A percentile compares a stretch with the other conserved stretches of the same genome.
phyloP scores from a whole-genome alignment of 2,888 invertebrate species.

The Leistus spinibarbis region DNA sequence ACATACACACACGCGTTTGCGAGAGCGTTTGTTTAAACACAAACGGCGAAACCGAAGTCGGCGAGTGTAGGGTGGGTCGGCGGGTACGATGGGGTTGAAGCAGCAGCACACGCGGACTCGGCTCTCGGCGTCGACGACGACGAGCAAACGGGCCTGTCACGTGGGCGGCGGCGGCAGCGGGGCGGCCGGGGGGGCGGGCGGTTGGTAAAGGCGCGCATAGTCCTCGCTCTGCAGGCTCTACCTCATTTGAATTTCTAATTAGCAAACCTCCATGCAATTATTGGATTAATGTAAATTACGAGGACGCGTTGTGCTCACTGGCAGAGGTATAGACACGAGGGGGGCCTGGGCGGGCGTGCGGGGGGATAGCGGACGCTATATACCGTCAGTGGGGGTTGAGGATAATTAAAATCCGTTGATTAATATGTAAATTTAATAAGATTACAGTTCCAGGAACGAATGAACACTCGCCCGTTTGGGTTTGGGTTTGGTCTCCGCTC shows the following conservation, averaged over 20 bases:
- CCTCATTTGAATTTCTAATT: constrained; percentile 92
- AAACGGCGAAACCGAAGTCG: constrained; percentile 26
- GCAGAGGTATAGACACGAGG: constrained; percentile 47
- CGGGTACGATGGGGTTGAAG: constrained; percentile 15
- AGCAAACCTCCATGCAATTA: constrained; percentile 92
- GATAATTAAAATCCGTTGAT: constrained; percentile 98
- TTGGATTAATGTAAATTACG: constrained; percentile 93
- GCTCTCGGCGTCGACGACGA: too few species aligned
- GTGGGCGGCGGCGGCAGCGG: constrained; percentile 38
- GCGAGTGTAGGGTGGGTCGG: not conserved
- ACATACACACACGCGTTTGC: constrained; percentile 2
- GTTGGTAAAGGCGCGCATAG: constrained; percentile 52
- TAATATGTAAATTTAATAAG: constrained; percentile 99
- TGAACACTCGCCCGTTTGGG: constrained; percentile 49
- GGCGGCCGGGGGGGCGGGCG: constrained; percentile 39
- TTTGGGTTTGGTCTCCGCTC: constrained; percentile 17
- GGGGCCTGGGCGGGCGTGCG: constrained; percentile 14
- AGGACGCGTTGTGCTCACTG: constrained; percentile 67
- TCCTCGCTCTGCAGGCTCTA: constrained; percentile 70
- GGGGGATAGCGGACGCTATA: constrained; percentile 25
- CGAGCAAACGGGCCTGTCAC: constrained; percentile 1
- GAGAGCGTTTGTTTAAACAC: constrained; percentile 33
- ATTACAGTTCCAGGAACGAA: constrained; percentile 93
- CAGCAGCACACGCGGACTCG: constrained; percentile 26
- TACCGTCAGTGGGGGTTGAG: constrained; percentile 63